Evolutionary conservation across 2,797 vertebrate genomes (phyloP), one percentile per base, ranked within the genome.

Genomic region (Orestias chungarensis): DNA sequence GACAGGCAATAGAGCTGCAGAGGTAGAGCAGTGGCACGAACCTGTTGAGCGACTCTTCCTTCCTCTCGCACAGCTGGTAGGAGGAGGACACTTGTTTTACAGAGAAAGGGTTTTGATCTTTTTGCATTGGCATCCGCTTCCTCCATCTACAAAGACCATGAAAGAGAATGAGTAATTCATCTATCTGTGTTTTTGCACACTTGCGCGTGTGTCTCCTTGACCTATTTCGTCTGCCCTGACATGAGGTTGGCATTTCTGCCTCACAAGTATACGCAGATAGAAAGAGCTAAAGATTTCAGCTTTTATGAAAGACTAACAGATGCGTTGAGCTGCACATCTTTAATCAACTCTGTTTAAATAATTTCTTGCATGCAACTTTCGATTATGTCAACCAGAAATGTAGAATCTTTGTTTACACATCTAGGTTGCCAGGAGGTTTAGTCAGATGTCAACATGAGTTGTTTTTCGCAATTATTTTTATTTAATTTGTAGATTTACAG

Each of bases 51-150:
- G 0, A 93, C 92, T 89, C 83, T 91, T 95, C 79, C 87, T 86
- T 71, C 78, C 73, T 82, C 15, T 95, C 92, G 47, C 94, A 93
- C 77, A 88, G 74, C 71, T 94, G 95, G 92, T 91, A 94, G 82
- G 94, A 85, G 66, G 92, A 88, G 87, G 94, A 96, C 85, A 95
- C 93, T 84, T 95, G 95, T 86, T 95, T 95, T 89, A 95, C 59
- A n/a, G 90, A 66, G 94, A 91, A 61, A 94, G 90, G 66, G 88
- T 94, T 89, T 91, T 91, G 95, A 97, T 93, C 93, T 95, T 86
- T 91, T 94, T 79, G 95, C 93, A 91, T 95, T 93, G 85, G 93
- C 93, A 93, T 96, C 95, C 78, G 94, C 93, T 87, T 94, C 95
- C 91, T 95, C 94, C 93, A 95, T 95, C 96, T 97, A 93, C 88